Evolutionary conservation across 2,888 invertebrate genomes (phyloP), one percentile per base, ranked within the genome.

Genomic region (Octodonta nipae): DNA sequence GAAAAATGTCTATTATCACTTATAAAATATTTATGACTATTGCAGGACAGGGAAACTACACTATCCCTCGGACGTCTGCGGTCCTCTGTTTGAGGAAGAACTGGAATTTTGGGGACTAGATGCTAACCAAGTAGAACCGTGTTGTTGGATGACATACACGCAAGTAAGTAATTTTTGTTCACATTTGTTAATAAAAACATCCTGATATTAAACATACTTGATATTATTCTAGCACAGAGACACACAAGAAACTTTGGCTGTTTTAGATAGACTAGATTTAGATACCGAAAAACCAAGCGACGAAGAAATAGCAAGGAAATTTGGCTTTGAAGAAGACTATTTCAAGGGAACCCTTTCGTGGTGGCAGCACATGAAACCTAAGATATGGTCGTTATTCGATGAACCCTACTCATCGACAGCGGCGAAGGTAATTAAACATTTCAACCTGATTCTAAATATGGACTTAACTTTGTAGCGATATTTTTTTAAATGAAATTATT

Each of bases 81-180:
- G 96, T 27, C 98, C 96, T 32, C 72, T 98, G 43, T 98, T 98
- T 62, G 98, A 98, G 61, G 96, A 96, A 60, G 98, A 98, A 63
- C 73, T 98, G 47, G 96, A 96, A 65, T 98, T 93, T 64, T 96
- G 96, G 96, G 96, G 96, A 8, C 73, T 98, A 47, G 96, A 98
- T 61, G 88, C 96, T 20, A 98, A 98, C 69, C 96, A 98, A 68
- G 95, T 96, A 52, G 95, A 96, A 61, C 96, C 96, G 4, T 98
- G 96, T 65, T 98, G 98, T 65, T 98, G 98, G 96, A 96, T 96
- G 95, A 98, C 96, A 5, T 98, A 98, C 54, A 86, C 88, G 37
- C 78, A 83, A 84, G 87, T 87, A 58, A 53, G 34, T 30, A 32
- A 13, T 22, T 22, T n/a, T n/a, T n/a, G n/a, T n/a, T n/a, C n/a